Evolutionary conservation across 2,113 vertebrate species (phyloP).

Genomic region (Australoheros scitulus): DNA sequence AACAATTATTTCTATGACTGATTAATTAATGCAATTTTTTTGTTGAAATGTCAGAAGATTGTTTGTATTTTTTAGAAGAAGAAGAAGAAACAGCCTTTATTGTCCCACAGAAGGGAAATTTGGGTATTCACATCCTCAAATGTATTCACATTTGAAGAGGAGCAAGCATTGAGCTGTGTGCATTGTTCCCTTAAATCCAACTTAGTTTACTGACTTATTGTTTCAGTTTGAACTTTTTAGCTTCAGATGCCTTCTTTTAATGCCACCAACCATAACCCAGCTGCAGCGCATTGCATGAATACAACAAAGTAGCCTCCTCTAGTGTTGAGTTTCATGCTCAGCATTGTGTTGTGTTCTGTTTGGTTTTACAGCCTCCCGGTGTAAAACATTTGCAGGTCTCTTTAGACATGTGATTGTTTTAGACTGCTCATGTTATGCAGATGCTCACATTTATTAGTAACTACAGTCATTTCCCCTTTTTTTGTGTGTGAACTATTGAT

Average conservation of each 20-base stretch:
- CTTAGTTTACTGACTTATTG: neutral
- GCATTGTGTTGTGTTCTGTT: neutral
- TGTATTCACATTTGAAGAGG: neutral
- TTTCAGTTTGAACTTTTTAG: neutral
- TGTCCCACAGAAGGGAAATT: too few relatives aligned
- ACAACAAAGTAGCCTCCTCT: neutral
- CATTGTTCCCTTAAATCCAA: neutral
- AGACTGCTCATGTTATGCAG: neutral
- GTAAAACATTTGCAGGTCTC: neutral
- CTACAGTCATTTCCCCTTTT: too few relatives aligned
- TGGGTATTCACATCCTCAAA: too few relatives aligned
- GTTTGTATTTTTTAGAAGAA: too few relatives aligned
- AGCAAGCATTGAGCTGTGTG: neutral
- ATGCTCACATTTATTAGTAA: too few relatives aligned
- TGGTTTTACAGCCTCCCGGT: neutral
- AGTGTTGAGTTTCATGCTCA: neutral
- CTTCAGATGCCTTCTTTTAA: too few relatives aligned
- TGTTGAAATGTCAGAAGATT: neutral
- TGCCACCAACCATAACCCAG: neutral
- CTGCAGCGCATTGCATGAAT: neutral
- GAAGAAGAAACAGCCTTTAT: too few relatives aligned
- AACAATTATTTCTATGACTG: neutral
- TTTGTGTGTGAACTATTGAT: too few relatives aligned
- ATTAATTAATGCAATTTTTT: neutral
- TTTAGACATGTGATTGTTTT: neutral